Evolutionary conservation across 2,888 invertebrate genomes (phyloP).

Genomic region (Panopea generosa): DNA sequence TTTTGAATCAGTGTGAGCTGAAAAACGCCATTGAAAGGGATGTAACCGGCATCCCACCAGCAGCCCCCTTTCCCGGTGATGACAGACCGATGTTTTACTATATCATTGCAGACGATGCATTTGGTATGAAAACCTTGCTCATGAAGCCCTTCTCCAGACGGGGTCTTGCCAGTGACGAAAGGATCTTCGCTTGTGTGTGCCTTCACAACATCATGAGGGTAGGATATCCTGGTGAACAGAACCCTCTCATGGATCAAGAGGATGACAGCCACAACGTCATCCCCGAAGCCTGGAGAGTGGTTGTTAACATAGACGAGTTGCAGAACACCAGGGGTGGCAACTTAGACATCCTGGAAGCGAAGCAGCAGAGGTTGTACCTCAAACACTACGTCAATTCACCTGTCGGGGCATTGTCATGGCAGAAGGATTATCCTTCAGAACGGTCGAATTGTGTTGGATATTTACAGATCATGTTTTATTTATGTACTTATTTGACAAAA

Average conservation of each 20-base stretch:
- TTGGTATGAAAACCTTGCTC: constrained; percentile 35
- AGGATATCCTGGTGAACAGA: constrained; percentile 17
- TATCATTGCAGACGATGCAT: no score
- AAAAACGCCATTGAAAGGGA: no score
- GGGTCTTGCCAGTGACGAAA: constrained; percentile 22
- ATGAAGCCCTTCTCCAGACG: constrained; percentile 56
- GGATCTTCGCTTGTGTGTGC: constrained; percentile 25
- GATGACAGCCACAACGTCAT: constrained; percentile 28
- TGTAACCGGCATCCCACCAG: constrained; percentile 29
- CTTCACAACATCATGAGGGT: constrained; percentile 44
- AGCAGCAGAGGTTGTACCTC: constrained; percentile 32
- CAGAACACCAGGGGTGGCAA: constrained; percentile 24
- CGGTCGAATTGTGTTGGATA: no score
- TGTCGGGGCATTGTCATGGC: constrained; percentile 24
- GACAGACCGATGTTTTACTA: no score
- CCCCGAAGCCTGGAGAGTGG: background rate
- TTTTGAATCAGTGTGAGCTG: no score
- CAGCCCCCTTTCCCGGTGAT: constrained; percentile 40
- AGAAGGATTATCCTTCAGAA: no score
- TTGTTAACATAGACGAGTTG: constrained; percentile 14
- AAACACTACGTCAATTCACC: constrained; percentile 22
- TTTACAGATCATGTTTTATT: no score
- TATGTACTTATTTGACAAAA: no score
- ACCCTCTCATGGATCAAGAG: constrained; percentile 25
- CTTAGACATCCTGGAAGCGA: constrained; percentile 19